Evolutionary conservation across 2,888 invertebrate species (phyloP).

Genomic region (Nomada ferruginata): DNA sequence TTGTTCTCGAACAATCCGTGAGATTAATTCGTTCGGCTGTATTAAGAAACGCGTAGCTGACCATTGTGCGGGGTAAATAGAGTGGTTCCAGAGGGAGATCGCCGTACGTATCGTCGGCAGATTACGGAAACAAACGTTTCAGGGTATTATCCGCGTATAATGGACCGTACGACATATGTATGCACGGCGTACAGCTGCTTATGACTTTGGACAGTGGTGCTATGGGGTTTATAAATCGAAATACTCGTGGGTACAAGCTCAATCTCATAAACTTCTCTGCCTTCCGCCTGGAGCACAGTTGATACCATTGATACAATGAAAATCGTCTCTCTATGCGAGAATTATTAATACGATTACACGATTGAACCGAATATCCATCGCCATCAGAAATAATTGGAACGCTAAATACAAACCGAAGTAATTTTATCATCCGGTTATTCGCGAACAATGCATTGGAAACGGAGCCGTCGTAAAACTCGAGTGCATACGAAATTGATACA

Average conservation of each 20-base stretch:
- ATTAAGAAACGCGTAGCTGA: constrained; percentile 50
- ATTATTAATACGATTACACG: neutral
- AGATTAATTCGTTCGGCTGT: constrained; percentile 53
- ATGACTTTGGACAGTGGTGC: constrained; percentile 45
- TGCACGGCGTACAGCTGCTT: constrained; percentile 53
- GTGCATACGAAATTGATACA: too few relatives aligned
- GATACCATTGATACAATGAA: neutral
- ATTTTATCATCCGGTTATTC: too few relatives aligned
- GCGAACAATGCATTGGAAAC: too few relatives aligned
- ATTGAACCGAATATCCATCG: too few relatives aligned
- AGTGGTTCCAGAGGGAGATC: constrained; percentile 52
- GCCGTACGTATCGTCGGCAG: constrained; percentile 59
- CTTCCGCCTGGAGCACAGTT: constrained; percentile 11
- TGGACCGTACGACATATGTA: constrained; percentile 54
- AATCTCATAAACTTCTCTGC: constrained; percentile 30
- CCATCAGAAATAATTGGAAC: too few relatives aligned
- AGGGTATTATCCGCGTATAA: constrained; percentile 62
- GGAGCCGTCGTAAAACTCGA: too few relatives aligned
- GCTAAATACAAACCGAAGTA: too few relatives aligned
- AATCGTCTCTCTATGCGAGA: neutral
- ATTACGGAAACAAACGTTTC: constrained; percentile 66
- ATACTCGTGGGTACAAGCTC: constrained; percentile 48
- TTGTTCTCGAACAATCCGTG: constrained; percentile 41
- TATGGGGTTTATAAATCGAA: constrained; percentile 55
- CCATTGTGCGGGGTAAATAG: constrained; percentile 51